Evolutionary conservation across 2,113 vertebrate species (phyloP), one percentile per base, ranked within the genome.

Genomic region (Peromyscus maniculatus): DNA sequence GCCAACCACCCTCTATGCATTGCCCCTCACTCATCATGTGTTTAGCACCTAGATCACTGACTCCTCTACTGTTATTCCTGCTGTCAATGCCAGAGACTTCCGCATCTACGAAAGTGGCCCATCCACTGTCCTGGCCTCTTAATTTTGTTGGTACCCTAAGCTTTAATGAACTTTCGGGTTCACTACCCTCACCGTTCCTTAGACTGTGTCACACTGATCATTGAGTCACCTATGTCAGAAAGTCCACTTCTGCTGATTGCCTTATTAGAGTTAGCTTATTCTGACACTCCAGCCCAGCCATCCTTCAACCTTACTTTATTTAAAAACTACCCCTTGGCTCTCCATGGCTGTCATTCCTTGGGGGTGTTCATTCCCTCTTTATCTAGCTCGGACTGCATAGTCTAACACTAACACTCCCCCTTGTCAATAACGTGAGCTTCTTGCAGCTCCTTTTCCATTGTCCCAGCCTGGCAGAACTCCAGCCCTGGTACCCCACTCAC

Each of bases 301-400:
- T 46, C 83, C 64, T 89, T 49, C 59, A 96, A 36, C 26, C 39
- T 89, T 52, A 31, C 80, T 91, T 59, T 64, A 87, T 83, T 83
- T 86, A 75, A 67, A 83, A 77, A 31, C 7, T 10, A 55, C 26
- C 33, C 59, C 79, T 64, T 69, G 16, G 28, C 36, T 43, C 75
- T 84, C 72, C 13, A 28, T 69, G 66, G 28, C 67, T 90, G 22
- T n/a, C 21, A 33, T 59, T 92, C 19, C 9, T 36, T 22, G 1
- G 3, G 6, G 3, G 1, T 26, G 31, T 33, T 66, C 24, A 75
- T 86, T 74, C 74, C 59, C 79, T 90, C 36, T 84, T 39, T 72
- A 71, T 59, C 19, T 6, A 31, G 89, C 62, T 69, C 71, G 33
- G 36, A 93, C 49, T 66, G n/a, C 26, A 79, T 0, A 49, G 22